Evolutionary conservation across 2,113 vertebrate species (phyloP).

Genomic region (Passer montanus): DNA sequence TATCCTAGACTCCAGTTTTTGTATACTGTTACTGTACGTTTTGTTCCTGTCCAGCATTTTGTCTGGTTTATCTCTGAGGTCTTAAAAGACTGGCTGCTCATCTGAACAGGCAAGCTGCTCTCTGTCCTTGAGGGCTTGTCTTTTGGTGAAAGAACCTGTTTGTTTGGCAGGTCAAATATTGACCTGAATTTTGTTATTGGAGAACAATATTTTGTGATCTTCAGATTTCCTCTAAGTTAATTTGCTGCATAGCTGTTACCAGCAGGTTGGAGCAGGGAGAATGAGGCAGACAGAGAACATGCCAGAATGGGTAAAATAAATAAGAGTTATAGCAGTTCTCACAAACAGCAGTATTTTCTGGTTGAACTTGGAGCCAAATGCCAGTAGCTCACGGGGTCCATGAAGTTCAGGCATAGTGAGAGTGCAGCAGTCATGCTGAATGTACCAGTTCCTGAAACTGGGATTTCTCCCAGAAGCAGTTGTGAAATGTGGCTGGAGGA

Average conservation of each 20-base stretch:
- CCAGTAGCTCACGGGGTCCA: not conserved
- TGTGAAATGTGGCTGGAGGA: not conserved
- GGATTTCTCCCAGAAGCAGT: not conserved
- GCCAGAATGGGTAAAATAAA: not conserved
- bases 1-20: not conserved
- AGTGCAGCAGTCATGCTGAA: not conserved
- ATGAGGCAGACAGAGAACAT: not conserved
- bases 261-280: not conserved
- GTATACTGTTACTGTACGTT: not conserved
- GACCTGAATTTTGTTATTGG: not conserved
- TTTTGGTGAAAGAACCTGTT: not conserved
- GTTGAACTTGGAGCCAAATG: not conserved
- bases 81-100: not conserved
- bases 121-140: not conserved
- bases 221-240: not conserved
- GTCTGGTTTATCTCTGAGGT: constrained; percentile 9
- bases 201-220: not conserved
- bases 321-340: not conserved
- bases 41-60: constrained; percentile 7
- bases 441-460: not conserved
- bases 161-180: not conserved
- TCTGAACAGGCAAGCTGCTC: not conserved
- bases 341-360: not conserved
- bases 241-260: not conserved
- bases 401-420: not conserved